Evolutionary conservation across 2,888 invertebrate species (phyloP), one percentile per base, ranked within the genome.

Genomic region (Belgica antarctica): DNA sequence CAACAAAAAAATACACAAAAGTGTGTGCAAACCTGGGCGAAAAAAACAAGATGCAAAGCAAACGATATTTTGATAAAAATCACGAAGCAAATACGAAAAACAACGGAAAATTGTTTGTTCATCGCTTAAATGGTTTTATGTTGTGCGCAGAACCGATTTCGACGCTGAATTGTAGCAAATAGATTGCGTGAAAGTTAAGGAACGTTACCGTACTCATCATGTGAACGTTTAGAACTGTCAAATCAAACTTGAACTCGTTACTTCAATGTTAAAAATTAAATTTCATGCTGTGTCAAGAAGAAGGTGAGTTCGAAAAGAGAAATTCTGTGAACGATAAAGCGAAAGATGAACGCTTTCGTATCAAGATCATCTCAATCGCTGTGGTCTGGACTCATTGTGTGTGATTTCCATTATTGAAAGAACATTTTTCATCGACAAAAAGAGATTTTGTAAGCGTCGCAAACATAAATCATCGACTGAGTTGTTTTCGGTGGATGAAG

Each of bases 41-140:
- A 15, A 62, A 62, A 34, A 34, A 8, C 31, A 62, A 62, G 34
- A 34, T 10, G 31, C 15, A 36, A n/a, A 34, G 34, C 62, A 62
- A 12, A 25, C 27, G 22, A n/a, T 59, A 59, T 36, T 36, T 62
- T 34, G 62, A 62, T 62, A 62, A 62, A n/a, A 59, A 59, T 59
- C 59, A 19, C 25, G 59, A 59, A 10, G n/a, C n/a, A n/a, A n/a
- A n/a, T n/a, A 52, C 25, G 10, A 59, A 59, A 59, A 10, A 59
- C 12, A 24, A 59, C 59, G 27, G 27, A 27, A 59, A 59, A 59
- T 59, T 62, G 62, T 62, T 62, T 62, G 28, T 62, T 34, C 36
- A 22, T 12, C 24, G 41, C 41, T 15, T 17, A 62, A 62, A 61
- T 28, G 5, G n/a, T 7, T 3, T 52, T 52, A n/a, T n/a, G 52